Conservation (phyloP, 2,888 invertebrate genomes). For the Xylophagus ater region DNA sequence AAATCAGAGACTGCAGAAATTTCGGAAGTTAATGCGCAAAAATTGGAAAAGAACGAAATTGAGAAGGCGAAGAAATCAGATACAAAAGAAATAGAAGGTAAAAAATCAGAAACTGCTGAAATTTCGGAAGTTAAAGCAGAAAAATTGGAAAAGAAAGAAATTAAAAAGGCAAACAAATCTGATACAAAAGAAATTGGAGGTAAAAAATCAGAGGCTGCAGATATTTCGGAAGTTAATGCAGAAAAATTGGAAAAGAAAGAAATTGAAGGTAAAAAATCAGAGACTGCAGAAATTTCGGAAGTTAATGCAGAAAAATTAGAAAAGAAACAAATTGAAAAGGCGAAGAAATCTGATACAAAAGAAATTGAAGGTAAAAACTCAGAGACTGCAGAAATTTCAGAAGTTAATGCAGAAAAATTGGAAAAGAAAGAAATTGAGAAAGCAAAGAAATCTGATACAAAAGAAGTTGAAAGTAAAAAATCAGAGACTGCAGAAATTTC, state of each 20-base stretch:
- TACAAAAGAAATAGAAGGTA: no score
- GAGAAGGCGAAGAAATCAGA: neutral
- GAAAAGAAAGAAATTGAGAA: no score
- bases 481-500: no score
- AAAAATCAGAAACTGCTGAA: no score
- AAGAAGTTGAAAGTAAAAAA: no score
- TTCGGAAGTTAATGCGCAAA: no score
- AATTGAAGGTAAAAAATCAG: neutral
- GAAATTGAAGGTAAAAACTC: constrained; percentile 12
- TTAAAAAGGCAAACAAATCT: constrained; percentile 14
- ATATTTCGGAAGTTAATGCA: neutral
- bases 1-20: no score
- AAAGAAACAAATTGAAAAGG: constrained; percentile 16
- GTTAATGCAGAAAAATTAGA: neutral
- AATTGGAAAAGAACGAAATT: neutral
- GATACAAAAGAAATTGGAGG: no score
- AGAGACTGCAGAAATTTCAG: constrained; percentile 14
- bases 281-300: constrained; percentile 10
- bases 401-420: no score
- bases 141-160: constrained; percentile 7
- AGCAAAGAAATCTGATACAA: no score
- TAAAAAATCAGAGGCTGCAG: no score
- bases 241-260: constrained; percentile 15
- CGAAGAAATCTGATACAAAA: constrained; percentile 15
- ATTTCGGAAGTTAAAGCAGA: constrained; percentile 3